Percentiles rank a stretch among this genome's conserved stretches.
Evolutionary conservation across 2,797 vertebrate genomes (phyloP).

Genomic region (Vespertilio murinus): DNA sequence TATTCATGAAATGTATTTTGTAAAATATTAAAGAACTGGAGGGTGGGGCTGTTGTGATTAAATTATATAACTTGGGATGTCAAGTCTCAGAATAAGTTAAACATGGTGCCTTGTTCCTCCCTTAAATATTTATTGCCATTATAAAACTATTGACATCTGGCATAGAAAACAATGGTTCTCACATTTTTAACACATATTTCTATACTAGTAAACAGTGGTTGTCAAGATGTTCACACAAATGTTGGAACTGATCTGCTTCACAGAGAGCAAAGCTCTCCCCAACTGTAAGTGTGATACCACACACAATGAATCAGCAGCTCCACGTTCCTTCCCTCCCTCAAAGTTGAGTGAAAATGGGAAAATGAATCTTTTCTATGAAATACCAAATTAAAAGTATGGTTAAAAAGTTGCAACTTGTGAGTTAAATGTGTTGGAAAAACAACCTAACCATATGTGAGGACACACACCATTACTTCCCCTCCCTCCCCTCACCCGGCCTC

Average conservation of each 20-base stretch:
- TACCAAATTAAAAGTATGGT: neutral
- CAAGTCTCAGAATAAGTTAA: slow-evolving; percentile 66
- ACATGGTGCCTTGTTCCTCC: slow-evolving; percentile 45
- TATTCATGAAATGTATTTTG: slow-evolving; percentile 73
- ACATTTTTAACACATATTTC: slow-evolving; percentile 56
- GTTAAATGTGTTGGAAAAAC: neutral
- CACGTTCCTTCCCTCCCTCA: neutral
- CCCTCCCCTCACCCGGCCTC: neutral
- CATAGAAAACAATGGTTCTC: slow-evolving; percentile 17
- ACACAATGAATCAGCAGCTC: neutral
- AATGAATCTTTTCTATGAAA: neutral
- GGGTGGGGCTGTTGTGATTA: slow-evolving; percentile 61
- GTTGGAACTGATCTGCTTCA: neutral
- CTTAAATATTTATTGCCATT: slow-evolving; percentile 70
- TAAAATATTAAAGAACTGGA: slow-evolving; percentile 69
- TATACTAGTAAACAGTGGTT: slow-evolving; percentile 30
- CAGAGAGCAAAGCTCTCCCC: neutral
- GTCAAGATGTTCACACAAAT: slow-evolving; percentile 2
- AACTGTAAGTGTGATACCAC: neutral
- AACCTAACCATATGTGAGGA: neutral
- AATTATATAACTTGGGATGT: slow-evolving; percentile 68
- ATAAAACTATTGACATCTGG: slow-evolving; percentile 67
- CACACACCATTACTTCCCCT: neutral
- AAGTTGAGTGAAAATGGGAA: slow-evolving; percentile 3
- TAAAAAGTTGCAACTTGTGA: neutral